Base-by-base conservation (phyloP, 2,797 vertebrate species). In the Onychomys arenicola region DNA sequence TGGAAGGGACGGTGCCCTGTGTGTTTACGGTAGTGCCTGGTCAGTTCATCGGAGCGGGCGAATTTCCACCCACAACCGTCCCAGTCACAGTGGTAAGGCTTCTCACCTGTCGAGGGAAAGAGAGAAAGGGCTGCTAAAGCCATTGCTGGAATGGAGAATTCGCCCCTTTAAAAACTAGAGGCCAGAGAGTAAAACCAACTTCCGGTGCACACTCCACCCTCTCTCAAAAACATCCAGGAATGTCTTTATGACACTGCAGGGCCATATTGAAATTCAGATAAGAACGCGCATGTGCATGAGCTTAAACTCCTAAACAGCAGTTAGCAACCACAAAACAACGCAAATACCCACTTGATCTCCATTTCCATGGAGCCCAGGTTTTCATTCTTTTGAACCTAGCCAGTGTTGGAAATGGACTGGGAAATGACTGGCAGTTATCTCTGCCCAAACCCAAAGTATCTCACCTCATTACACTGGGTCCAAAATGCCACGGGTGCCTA, bases 31-130 rank as follows among this genome's bases (percentile, higher is more conserved):
- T 99, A 99, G 98, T 99, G 99, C 97, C 99, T 99, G 1, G 99
- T 99, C 98, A 99, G 98, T 99, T 99, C 99, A 93, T 99, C 99
- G 0, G 99, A 99, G 92, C 99, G 99, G 97, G 99, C 99, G 75
- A 99, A 99, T 95, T 99, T 99, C 99, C 99, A 99, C 96, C 99
- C 99, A 23, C 99, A 99, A 96, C 99, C 99, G 37, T 99, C 99
- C 99, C 99, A 99, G 29, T 99, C 99, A 98, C 99, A 99, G 95
- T 99, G 99, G 98, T 99, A 99, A 2, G 99, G 99, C 92, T 99
- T 99, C 97, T 99, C 99, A 96, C 99, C 99, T 99, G 98, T 12
- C 27, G 40, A 80, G 89, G 49, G 85, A 91, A 90, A 19, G 73
- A 37, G 19, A 23, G 13, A 76, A 52, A 34, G 0, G 71, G 21